Evolutionary conservation across 1,140 invertebrate species (phyloP).

Genomic region (Cataglyphis hispanica): DNA sequence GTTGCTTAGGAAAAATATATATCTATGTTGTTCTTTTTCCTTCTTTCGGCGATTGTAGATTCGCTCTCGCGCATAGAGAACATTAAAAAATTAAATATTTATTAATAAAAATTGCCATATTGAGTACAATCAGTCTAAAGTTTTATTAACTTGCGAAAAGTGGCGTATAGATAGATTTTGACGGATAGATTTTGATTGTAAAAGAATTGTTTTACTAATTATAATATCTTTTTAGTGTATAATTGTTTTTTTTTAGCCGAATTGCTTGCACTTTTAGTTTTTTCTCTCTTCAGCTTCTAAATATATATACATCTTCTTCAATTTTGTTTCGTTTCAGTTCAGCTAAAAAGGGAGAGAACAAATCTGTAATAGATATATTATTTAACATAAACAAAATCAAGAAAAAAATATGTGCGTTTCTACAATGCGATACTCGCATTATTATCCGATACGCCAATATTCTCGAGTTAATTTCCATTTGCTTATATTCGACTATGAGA

Average conservation of each 20-base stretch:
- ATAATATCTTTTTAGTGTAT: background rate
- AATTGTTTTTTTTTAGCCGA: too few relatives aligned
- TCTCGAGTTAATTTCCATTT: constrained; percentile 4
- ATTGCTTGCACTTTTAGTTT: too few relatives aligned
- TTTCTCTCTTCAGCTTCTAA: too few relatives aligned
- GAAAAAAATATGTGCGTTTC: background rate
- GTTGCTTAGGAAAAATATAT: constrained; percentile 73
- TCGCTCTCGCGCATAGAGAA: constrained; percentile 45
- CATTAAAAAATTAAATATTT: constrained; percentile 67
- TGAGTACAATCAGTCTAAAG: constrained; percentile 69
- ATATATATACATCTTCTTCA: too few relatives aligned
- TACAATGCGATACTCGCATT: background rate
- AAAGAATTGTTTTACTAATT: constrained; percentile 19
- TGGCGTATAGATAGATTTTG: background rate
- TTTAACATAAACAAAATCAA: background rate
- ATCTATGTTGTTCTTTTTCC: background rate
- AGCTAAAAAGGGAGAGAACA: too few relatives aligned
- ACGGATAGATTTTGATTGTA: background rate
- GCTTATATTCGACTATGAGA: background rate
- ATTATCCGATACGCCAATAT: background rate
- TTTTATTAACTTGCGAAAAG: constrained; percentile 14
- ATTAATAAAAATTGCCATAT: constrained; percentile 39
- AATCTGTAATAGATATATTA: background rate
- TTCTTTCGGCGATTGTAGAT: background rate
- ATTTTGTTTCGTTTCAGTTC: too few relatives aligned